Evolutionary conservation across 35 echinoderm and acorn worm genomes (phyloP).

Genomic region (Chiridota heheva): DNA sequence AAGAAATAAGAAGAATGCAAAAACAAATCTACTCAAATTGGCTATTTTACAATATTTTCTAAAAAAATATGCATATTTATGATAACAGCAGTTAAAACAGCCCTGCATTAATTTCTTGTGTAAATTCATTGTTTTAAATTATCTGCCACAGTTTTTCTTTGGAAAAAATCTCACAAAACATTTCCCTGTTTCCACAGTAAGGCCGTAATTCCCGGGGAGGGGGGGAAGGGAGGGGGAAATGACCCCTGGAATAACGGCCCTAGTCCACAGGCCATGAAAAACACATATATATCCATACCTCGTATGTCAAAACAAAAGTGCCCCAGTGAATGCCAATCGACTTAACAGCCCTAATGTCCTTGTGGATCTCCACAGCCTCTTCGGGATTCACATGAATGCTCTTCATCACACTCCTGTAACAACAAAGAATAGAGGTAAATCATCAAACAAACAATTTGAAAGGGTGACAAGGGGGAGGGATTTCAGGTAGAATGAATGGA

Average conservation of each 20-base stretch:
- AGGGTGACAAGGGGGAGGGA: too few relatives aligned
- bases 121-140: not conserved
- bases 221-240: not conserved
- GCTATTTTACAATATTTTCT: not conserved
- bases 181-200: not conserved
- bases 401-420: slow-evolving; percentile 39
- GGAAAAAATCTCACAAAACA: too few relatives aligned
- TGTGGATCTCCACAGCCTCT: slow-evolving; percentile 69
- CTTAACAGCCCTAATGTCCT: slow-evolving; percentile 45
- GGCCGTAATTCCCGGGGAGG: not conserved
- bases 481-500: too few relatives aligned
- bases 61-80: not conserved
- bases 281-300: slow-evolving; percentile 46
- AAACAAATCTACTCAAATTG: too few relatives aligned
- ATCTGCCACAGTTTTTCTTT: not conserved
- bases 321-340: slow-evolving; percentile 82
- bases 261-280: not conserved
- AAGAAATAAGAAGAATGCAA: too few relatives aligned
- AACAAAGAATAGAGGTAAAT: not conserved
- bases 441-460: not conserved
- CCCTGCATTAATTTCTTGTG: not conserved
- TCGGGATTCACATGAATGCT: slow-evolving; percentile 51
- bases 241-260: not conserved
- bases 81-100: not conserved
- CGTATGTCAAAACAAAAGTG: slow-evolving; percentile 54